phyloP scores from a whole-genome alignment of 2,888 invertebrate genomes.

The Chymomyza fuscimana region DNA sequence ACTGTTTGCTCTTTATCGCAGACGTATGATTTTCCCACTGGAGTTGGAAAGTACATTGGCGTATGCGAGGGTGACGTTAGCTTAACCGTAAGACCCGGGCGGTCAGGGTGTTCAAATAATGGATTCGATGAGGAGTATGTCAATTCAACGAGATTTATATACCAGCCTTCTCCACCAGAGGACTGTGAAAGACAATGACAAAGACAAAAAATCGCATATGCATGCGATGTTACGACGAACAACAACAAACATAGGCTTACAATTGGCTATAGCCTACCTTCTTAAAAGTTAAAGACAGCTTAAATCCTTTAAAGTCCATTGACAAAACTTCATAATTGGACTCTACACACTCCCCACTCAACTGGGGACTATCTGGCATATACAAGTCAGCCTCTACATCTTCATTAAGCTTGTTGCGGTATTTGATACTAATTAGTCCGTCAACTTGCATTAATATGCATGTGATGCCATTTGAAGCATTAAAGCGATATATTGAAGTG shows the following conservation, averaged over 20 bases:
- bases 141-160: conserved; percentile 88
- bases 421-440: conserved; percentile 86
- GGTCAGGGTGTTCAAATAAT: conserved; percentile 83
- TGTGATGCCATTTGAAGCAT: conserved; percentile 86
- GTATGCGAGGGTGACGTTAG: conserved; percentile 82
- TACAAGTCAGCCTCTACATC: conserved; percentile 85
- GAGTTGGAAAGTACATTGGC: conserved; percentile 89
- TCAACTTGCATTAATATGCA: conserved; percentile 87
- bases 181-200: conserved; percentile 81
- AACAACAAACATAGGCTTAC: conserved; percentile 30
- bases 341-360: conserved; percentile 87
- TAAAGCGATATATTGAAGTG: conserved; percentile 84
- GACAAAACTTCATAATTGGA: conserved; percentile 87
- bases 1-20: conserved; percentile 87
- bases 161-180: conserved; percentile 94
- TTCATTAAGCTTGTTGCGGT: conserved; percentile 85
- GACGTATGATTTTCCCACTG: conserved; percentile 90
- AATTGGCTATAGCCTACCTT: conserved; percentile 83
- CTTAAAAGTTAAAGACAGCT: conserved; percentile 87
- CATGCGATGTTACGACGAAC: neutral
- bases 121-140: conserved; percentile 86
- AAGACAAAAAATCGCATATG: too few relatives aligned
- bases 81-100: conserved; percentile 81
- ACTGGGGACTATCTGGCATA: conserved; percentile 86
- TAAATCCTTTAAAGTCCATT: conserved; percentile 88